Evolutionary conservation across 2,888 invertebrate species (phyloP).

Genomic region (Perithous albicinctus): DNA sequence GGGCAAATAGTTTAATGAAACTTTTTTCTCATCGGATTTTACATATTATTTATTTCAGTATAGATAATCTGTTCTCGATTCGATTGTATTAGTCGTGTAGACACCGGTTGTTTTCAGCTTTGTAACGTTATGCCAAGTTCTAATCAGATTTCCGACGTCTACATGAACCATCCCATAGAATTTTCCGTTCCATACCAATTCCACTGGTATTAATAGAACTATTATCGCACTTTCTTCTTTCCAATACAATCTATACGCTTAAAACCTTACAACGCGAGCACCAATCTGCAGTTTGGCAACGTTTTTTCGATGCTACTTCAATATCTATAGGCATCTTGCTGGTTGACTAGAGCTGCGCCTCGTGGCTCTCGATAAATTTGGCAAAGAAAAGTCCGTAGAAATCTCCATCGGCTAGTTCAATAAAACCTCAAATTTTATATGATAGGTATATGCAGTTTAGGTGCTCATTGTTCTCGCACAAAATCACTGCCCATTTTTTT

Average conservation of each 20-base stretch:
- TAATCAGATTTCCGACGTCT: not conserved
- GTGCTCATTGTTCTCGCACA: conserved; percentile 9
- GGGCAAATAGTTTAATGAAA: not conserved
- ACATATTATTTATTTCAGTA: conserved; percentile 34
- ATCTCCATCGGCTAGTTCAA: conserved; percentile 1
- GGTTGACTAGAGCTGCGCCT: conserved; percentile 29
- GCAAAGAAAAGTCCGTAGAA: not conserved
- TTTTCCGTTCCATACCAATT: conserved; percentile 11
- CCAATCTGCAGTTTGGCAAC: conserved; percentile 31
- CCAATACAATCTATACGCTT: conserved; percentile 14
- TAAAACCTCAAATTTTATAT: not conserved
- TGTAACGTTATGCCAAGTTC: not conserved
- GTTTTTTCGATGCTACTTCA: conserved; percentile 12
- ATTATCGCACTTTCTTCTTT: not conserved
- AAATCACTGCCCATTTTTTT: conserved; percentile 8
- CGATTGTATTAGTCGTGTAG: not conserved
- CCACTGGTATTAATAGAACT: conserved; percentile 22
- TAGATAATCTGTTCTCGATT: conserved; percentile 18
- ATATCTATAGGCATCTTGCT: conserved; percentile 17
- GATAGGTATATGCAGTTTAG: not conserved
- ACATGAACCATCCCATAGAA: not conserved
- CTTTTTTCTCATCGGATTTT: conserved; percentile 1
- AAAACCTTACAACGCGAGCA: conserved; percentile 10
- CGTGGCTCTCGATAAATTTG: conserved; percentile 4
- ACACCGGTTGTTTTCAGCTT: not conserved